Evolutionary conservation across 2,113 vertebrate genomes (phyloP).

Genomic region (Cheirogaleus medius): DNA sequence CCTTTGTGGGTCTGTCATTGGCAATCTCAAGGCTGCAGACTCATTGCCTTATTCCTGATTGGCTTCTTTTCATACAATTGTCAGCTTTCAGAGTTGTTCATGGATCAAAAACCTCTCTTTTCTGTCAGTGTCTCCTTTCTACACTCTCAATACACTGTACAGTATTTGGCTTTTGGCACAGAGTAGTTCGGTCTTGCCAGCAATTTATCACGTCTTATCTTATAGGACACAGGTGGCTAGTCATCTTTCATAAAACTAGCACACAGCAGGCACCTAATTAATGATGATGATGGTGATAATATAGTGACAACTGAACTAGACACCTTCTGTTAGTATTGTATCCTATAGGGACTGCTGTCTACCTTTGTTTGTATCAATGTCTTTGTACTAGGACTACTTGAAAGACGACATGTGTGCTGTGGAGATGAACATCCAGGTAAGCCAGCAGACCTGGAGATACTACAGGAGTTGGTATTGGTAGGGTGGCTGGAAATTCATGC

Average conservation of each 20-base stretch:
- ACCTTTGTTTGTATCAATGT: slow-evolving; percentile 30
- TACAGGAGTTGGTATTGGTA: neutral
- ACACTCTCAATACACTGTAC: neutral
- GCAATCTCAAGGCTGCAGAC: neutral
- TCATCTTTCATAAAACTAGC: slow-evolving; percentile 52
- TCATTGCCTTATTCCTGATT: neutral
- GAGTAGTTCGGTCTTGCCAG: slow-evolving; percentile 12
- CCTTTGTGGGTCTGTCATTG: neutral
- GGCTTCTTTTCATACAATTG: neutral
- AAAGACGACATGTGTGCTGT: neutral
- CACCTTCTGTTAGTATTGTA: slow-evolving; percentile 10
- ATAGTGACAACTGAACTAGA: neutral
- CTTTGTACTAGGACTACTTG: neutral
- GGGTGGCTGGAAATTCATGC: neutral
- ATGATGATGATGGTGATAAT: neutral
- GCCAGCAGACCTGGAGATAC: neutral
- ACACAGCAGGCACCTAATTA: slow-evolving; percentile 25
- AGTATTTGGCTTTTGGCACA: neutral
- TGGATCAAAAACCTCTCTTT: neutral
- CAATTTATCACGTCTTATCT: slow-evolving; percentile 34
- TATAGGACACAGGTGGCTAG: slow-evolving; percentile 23
- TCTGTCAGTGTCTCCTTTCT: neutral
- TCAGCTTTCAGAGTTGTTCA: neutral
- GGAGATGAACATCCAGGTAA: neutral
- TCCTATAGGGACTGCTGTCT: slow-evolving; percentile 2